Conservation (phyloP, 2,888 invertebrate species). For the Ennomos fuscantarius region DNA sequence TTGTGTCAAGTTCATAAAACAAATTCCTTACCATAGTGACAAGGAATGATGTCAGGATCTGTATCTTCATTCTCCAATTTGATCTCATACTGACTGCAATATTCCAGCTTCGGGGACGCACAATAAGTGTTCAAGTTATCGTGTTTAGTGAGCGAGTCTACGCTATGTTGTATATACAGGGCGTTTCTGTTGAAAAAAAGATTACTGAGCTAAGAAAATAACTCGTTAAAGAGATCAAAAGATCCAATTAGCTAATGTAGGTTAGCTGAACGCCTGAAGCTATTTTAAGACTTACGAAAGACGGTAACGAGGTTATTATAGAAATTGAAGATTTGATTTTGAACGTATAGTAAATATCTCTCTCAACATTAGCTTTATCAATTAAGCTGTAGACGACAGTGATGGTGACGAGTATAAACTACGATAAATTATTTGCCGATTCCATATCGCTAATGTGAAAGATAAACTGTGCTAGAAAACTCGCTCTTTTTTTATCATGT, state of each 20-base stretch:
- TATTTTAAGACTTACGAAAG: too few species aligned
- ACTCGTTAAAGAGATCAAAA: background rate
- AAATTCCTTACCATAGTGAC: constrained; percentile 90
- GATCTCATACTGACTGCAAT: constrained; percentile 64
- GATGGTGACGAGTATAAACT: too few species aligned
- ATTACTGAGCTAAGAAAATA: background rate
- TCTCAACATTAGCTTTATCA: too few species aligned
- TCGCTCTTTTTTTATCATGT: too few species aligned
- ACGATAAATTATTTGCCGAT: too few species aligned
- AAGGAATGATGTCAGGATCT: constrained; percentile 94
- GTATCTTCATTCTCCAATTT: constrained; percentile 74
- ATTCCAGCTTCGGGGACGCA: constrained; percentile 72
- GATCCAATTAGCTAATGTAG: constrained; percentile 4
- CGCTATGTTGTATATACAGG: constrained; percentile 69
- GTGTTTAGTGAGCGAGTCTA: constrained; percentile 72
- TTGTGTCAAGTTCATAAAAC: background rate
- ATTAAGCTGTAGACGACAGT: too few species aligned
- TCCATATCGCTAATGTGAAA: too few species aligned
- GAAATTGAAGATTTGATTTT: too few species aligned
- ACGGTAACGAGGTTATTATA: too few species aligned
- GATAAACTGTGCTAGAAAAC: too few species aligned
- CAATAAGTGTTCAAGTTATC: constrained; percentile 72
- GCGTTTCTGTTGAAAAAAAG: constrained; percentile 52
- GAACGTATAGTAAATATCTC: too few species aligned
- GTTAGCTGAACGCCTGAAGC: too few species aligned